Evolutionary conservation across 2,888 invertebrate species (phyloP).

Genomic region (Cosmopolites sordidus): DNA sequence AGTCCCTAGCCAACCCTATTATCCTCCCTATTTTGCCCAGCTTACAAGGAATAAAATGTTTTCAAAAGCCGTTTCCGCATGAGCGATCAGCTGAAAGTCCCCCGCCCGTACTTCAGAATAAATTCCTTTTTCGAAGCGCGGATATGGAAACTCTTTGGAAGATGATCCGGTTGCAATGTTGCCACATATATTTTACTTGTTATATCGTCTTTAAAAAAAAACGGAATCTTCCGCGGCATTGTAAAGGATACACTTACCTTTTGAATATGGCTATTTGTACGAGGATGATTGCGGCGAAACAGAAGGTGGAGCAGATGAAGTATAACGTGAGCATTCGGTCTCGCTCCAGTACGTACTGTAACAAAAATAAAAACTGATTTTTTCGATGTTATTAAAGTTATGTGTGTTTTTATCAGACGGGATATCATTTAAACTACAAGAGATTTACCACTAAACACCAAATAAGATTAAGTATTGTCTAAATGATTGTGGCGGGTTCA

Average conservation of each 20-base stretch:
- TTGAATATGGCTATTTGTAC: constrained; percentile 57
- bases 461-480: too few relatives aligned
- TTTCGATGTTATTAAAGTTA: too few relatives aligned
- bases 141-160: not conserved
- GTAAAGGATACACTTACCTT: constrained; percentile 32
- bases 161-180: not conserved
- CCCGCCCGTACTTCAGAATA: not conserved
- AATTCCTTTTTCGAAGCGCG: not conserved
- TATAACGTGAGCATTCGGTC: constrained; percentile 85
- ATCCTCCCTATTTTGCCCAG: not conserved
- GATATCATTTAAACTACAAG: too few relatives aligned
- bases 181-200: not conserved
- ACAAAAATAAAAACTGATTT: too few relatives aligned
- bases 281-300: constrained; percentile 64
- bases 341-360: constrained; percentile 75
- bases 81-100: not conserved
- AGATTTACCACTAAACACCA: too few relatives aligned
- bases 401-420: too few relatives aligned
- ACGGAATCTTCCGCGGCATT: not conserved
- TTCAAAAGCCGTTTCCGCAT: not conserved
- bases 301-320: constrained; percentile 74
- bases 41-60: not conserved
- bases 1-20: too few relatives aligned
- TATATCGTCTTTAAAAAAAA: too few relatives aligned
- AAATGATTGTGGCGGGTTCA: too few relatives aligned